Base-by-base conservation (phyloP, 1,140 invertebrate species). In the Dendroctonus valens region DNA sequence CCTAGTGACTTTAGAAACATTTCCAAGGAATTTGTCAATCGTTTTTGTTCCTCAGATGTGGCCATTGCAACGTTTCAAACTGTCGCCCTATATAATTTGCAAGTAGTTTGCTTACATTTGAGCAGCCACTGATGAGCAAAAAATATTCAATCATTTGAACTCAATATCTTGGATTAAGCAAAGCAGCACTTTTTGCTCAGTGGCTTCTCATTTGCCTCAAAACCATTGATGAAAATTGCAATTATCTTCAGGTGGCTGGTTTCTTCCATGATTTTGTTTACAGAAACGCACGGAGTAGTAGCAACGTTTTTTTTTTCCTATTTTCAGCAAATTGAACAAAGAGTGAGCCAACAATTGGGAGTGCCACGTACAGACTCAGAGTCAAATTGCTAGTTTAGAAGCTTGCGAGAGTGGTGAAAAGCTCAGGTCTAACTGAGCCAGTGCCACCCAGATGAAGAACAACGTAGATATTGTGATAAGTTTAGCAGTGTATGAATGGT, bases 261-360 rank as follows among this genome's bases (percentile, higher is more conserved):
- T 9, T 46, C 12, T 9, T 12, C 9, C 12, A 46, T 46, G 9
- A 46, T 46, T 11, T 46, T 11, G 1, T 9, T 12, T 46, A 11
- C n/a, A n/a, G n/a, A n/a, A n/a, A n/a, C n/a, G n/a, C n/a, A n/a
- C n/a, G n/a, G n/a, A n/a, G 44, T 46, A 4, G 44, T 46, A 11
- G 9, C 9, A 14, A 46, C 12, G 44, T 0, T 46, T 52, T 52
- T 51, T n/a, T 38, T 46, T 68, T 59, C 54, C 53, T 53, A 60
- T 69, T 71, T 74, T 42, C 71, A 79, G 77, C 70, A 77, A 77
- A 79, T 79, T 69, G 77, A 79, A 71, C 74, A 79, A 70, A 73
- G 73, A 73, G 76, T 79, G 50, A 75, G 76, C 46, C 76, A 79
- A 72, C 75, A 79, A 70, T 61, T 79, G 70, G 74, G 75, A 68